phyloP scores from a whole-genome alignment of 2,888 invertebrate species.

The Oscheius myriophilus region DNA sequence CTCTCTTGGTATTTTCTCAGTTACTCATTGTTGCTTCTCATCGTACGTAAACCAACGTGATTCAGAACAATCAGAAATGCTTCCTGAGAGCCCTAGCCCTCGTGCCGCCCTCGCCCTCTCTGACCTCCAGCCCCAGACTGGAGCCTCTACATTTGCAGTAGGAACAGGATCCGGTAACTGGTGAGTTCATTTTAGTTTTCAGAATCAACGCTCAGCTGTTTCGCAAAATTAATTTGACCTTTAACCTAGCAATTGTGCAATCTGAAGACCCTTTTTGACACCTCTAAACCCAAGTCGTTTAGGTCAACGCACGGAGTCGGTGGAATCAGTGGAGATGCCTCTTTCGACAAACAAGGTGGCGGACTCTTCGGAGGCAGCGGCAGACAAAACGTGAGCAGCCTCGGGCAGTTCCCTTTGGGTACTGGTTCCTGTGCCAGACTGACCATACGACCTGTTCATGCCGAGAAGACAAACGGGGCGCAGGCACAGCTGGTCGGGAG shows the following conservation, averaged over 20 bases:
- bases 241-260: no score
- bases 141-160: slow-evolving; percentile 54
- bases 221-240: no score
- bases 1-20: background rate
- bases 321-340: slow-evolving; percentile 60
- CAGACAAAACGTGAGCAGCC: slow-evolving; percentile 54
- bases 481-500: no score
- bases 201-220: no score
- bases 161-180: slow-evolving; percentile 61
- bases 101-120: slow-evolving; percentile 69
- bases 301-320: slow-evolving; percentile 65
- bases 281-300: slow-evolving; percentile 29
- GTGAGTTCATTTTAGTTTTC: slow-evolving; percentile 44
- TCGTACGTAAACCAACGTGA: no score
- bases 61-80: slow-evolving; percentile 44
- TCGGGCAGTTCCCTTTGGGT: no score
- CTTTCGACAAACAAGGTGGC: slow-evolving; percentile 47
- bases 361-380: slow-evolving; percentile 54
- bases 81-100: slow-evolving; percentile 69
- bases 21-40: background rate
- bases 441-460: no score
- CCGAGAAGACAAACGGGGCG: no score
- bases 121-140: slow-evolving; percentile 66
- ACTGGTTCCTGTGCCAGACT: no score
- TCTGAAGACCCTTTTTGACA: no score